A percentile compares a stretch with the other conserved stretches of the same genome.
Conservation (phyloP, 2,113 vertebrate genomes). For the Myodes glareolus region DNA sequence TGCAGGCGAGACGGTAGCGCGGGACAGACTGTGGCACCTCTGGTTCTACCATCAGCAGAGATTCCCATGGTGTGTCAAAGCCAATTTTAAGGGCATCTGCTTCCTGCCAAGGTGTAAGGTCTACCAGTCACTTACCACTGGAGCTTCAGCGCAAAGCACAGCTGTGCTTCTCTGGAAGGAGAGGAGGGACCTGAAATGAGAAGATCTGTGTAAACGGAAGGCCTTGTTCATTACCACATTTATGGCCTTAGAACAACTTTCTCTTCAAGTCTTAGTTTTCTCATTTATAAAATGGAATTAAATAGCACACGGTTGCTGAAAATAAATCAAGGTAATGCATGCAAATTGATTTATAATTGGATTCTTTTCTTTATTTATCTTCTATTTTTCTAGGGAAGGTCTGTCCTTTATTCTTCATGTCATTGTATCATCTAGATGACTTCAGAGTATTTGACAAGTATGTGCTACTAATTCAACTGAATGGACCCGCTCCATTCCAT, state of each 20-base stretch:
- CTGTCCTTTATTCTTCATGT: neutral
- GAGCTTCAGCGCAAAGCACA: neutral
- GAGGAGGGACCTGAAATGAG: neutral
- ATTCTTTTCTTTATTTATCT: neutral
- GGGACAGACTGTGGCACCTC: neutral
- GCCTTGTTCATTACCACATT: neutral
- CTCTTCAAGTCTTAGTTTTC: conserved; percentile 17
- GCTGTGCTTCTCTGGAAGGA: neutral
- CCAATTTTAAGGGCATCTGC: neutral
- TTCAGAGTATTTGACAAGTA: neutral
- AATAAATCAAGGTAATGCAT: neutral
- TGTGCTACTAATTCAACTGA: neutral
- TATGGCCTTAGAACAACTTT: neutral
- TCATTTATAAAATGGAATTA: neutral
- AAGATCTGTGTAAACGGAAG: neutral
- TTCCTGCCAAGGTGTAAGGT: neutral
- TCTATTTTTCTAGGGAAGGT: neutral
- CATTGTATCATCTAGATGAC: neutral
- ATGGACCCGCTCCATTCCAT: neutral
- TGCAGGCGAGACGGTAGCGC: too few species aligned
- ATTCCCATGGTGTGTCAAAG: neutral
- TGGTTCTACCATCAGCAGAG: neutral
- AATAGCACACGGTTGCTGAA: neutral
- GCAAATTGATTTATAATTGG: neutral
- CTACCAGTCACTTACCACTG: neutral